Evolutionary conservation across 2,113 vertebrate genomes (phyloP), one percentile per base, ranked within the genome.

Genomic region (Suricata suricatta): DNA sequence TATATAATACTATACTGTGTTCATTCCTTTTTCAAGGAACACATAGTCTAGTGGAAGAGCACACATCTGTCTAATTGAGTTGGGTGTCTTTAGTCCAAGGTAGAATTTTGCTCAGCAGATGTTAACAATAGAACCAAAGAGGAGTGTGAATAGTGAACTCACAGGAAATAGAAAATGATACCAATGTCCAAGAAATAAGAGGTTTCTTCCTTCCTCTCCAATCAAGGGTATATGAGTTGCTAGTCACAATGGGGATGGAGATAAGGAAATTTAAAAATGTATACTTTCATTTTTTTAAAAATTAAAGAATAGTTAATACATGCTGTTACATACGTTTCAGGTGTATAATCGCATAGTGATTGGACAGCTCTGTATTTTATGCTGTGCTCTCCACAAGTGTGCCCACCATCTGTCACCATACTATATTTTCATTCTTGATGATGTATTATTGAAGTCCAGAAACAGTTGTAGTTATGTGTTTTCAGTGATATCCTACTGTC

Each of bases 1-100:
- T 17, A 9, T 86, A 0, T n/a, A n/a, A 14, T 38, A 3, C 47
- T 64, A 17, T 63, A 41, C 0, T 25, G 1, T 11, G 64, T 23
- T 2, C 15, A 15, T 31, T 72, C 0, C 66, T 93, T 29, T 88
- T 19, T 68, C 31, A 41, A 84, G 35, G 47, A 82, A n/a, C 5
- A 35, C 13, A 69, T 16, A 27, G 33, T 35, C 52, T 27, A 17
- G 0, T 16, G 10, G 11, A 68, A 21, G 14, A 88, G 1, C 9
- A 63, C 15, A 29, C 7, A 8, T 29, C 15, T 13, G 2, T 80
- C 47, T 83, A 83, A 60, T 54, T 88, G 85, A 86, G 27, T 92
- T 84, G 23, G 6, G 2, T 44, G 7, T 64, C 10, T 84, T 83
- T 50, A 44, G 76, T 63, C 17, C 38, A 66, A 4, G 74, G 3